phyloP scores from a whole-genome alignment of 2,797 vertebrate species.

The Distichodus sexfasciatus region DNA sequence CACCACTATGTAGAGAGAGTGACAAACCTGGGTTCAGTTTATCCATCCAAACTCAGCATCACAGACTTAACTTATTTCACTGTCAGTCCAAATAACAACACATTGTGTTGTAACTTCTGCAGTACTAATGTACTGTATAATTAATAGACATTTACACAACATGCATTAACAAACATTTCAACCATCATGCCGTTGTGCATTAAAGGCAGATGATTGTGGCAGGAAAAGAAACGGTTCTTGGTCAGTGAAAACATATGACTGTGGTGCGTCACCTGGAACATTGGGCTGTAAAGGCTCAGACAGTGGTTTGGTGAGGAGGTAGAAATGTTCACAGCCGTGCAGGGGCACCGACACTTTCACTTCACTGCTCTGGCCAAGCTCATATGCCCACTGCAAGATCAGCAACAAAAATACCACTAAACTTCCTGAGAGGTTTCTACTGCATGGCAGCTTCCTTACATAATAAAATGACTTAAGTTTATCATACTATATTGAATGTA shows the following conservation, averaged over 20 bases:
- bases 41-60: not conserved
- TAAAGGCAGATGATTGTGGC: no score
- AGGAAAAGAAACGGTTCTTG: not conserved
- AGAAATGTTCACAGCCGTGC: conserved; percentile 97
- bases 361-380: conserved; percentile 91
- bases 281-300: conserved; percentile 74
- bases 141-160: not conserved
- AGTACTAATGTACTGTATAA: not conserved
- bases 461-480: not conserved
- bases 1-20: conserved; percentile 70
- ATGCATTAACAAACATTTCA: no score
- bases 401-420: not conserved
- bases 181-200: no score
- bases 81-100: not conserved
- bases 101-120: no score
- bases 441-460: not conserved
- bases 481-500: no score
- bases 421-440: not conserved
- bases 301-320: conserved; percentile 90
- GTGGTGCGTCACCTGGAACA: conserved; percentile 78
- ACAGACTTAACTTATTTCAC: not conserved
- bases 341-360: conserved; percentile 89
- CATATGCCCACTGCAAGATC: conserved; percentile 89
- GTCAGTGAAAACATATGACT: not conserved
- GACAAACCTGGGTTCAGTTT: not conserved